Evolutionary conservation across 1,140 invertebrate genomes (phyloP), one percentile per base, ranked within the genome.

Genomic region (Tenebrio molitor): DNA sequence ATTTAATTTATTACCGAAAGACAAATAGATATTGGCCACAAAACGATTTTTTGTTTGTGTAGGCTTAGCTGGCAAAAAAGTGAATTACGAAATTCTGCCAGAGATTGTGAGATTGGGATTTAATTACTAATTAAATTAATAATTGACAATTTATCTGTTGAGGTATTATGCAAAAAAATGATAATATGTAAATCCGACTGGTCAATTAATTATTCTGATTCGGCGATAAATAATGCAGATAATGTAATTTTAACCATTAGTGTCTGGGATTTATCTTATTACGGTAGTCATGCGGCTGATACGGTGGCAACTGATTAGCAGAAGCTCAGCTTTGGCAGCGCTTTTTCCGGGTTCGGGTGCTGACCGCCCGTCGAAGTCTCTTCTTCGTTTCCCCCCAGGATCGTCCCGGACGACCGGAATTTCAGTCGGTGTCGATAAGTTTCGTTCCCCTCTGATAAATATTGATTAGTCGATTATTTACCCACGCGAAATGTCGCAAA

Each of bases 341-440:
- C n/a, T n/a, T n/a, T n/a, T 29, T 29, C 8, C 44, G 25, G 16
- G 29, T 65, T 65, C 10, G 46, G 7, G 15, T 65, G n/a, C 1
- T 41, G 14, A 34, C 15, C 65, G 65, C 21, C 19, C 3, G 50
- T 68, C 50, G 42, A 68, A 68, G 41, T 68, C 65, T 68, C 65
- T 68, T 33, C 41, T 21, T 7, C 12, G 14, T 62, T 62, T 62
- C 12, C 41, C 16, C n/a, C n/a, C n/a, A 14, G 41, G n/a, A 44
- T n/a, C n/a, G n/a, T n/a, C n/a, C n/a, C n/a, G n/a, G n/a, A n/a
- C n/a, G n/a, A n/a, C n/a, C n/a, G n/a, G n/a, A n/a, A n/a, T n/a
- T n/a, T n/a, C n/a, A n/a, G n/a, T n/a, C n/a, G n/a, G n/a, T n/a
- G n/a, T n/a, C n/a, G n/a, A n/a, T n/a, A n/a, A n/a, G n/a, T n/a